Conservation (phyloP, 2,797 vertebrate species). For the Muraenolepis orangiensis region DNA sequence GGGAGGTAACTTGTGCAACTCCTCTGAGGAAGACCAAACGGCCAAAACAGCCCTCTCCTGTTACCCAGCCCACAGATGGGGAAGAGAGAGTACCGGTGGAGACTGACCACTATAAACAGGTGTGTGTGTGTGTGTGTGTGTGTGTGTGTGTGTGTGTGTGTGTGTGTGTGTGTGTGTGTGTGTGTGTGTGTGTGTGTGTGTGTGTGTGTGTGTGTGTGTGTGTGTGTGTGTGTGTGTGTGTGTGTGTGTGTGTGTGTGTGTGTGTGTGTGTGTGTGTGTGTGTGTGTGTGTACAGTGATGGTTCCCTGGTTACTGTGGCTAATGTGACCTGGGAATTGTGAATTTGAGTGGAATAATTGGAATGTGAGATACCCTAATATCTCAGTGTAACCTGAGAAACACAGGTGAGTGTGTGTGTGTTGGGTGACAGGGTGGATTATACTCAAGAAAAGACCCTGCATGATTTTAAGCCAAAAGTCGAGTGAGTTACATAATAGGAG, state of each 20-base stretch:
- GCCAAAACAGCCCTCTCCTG: slow-evolving; percentile 56
- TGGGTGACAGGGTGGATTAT: too few relatives aligned
- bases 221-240: not conserved
- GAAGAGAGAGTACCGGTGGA: slow-evolving; percentile 30
- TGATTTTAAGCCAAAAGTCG: too few relatives aligned
- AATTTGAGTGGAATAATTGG: slow-evolving; percentile 1
- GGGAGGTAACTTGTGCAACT: slow-evolving; percentile 54
- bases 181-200: not conserved
- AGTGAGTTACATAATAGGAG: too few relatives aligned
- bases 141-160: not conserved
- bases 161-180: slow-evolving; percentile 9
- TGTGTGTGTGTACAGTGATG: not conserved
- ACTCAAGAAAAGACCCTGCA: too few relatives aligned
- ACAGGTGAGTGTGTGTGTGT: slow-evolving; percentile 12
- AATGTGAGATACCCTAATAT: slow-evolving; percentile 3
- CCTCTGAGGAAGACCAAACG: slow-evolving; percentile 29
- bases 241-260: not conserved
- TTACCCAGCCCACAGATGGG: slow-evolving; percentile 47
- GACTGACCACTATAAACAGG: slow-evolving; percentile 54
- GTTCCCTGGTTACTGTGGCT: slow-evolving; percentile 1
- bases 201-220: slow-evolving; percentile 4
- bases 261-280: not conserved
- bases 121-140: not conserved
- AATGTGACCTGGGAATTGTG: slow-evolving; percentile 29
- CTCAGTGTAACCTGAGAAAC: slow-evolving; percentile 15